Conservation (phyloP, 92 coral and sea anemone species). For the Pocillopora meandrina region DNA sequence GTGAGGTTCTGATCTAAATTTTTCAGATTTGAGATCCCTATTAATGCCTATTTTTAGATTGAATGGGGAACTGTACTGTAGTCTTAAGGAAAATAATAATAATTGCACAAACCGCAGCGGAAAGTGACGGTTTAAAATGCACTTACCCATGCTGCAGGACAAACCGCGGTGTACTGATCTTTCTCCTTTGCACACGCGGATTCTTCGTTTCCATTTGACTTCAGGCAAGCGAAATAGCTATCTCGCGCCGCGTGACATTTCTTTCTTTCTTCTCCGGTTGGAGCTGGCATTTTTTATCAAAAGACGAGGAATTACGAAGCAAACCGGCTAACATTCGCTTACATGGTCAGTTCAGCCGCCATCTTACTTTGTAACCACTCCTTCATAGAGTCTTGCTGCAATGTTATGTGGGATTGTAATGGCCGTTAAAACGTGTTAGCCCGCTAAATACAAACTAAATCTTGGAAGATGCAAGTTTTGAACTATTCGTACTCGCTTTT, state of each 20-base stretch:
- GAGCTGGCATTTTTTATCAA: slow-evolving; percentile 80
- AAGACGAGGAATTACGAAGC: background rate
- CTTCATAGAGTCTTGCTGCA: background rate
- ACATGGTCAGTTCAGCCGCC: slow-evolving; percentile 25
- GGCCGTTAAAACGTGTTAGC: slow-evolving; percentile 71
- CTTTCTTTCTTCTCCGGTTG: slow-evolving; percentile 82
- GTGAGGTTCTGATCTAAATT: too few species aligned
- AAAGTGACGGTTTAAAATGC: background rate
- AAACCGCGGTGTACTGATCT: slow-evolving; percentile 57
- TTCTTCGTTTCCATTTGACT: slow-evolving; percentile 56
- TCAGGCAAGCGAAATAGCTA: slow-evolving; percentile 77
- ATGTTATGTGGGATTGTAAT: slow-evolving; percentile 83
- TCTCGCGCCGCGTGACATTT: slow-evolving; percentile 90
- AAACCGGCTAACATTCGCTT: background rate
- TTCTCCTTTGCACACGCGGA: slow-evolving; percentile 76
- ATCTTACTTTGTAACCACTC: slow-evolving; percentile 73
- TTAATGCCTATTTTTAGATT: too few species aligned
- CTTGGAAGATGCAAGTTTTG: background rate
- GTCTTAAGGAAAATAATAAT: background rate
- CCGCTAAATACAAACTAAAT: slow-evolving; percentile 83
- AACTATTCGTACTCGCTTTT: background rate
- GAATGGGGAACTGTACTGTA: background rate
- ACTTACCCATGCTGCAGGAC: slow-evolving; percentile 98
- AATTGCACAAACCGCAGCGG: background rate
- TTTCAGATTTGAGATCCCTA: too few species aligned